Evolutionary conservation across 2,797 vertebrate genomes (phyloP), one percentile per base, ranked within the genome.

Genomic region (Eidolon dupreanum): DNA sequence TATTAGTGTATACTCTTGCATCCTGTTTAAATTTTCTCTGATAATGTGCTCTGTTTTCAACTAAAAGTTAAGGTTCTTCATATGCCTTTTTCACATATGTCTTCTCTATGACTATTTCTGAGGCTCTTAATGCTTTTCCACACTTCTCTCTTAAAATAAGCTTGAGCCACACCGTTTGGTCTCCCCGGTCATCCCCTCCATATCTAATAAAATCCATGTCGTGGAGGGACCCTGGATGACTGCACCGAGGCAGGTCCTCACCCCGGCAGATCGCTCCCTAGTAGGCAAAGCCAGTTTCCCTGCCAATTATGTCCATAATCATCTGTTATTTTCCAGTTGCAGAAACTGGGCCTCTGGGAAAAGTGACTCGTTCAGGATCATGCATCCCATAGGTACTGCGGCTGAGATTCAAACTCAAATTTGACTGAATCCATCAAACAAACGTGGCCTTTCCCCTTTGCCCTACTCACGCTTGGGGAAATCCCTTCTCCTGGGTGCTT

Each of bases 171-270:
- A 41, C 63, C 87, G 61, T 77, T 91, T 94, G 89, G 20, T 26
- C 66, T 46, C 66, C 2, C 8, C 4, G 0, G 19, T 15, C 46
- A 24, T n/a, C 15, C 46, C 3, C 15, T 84, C 49, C 28, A 8
- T 46, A 87, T 33, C 61, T 73, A 85, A 73, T 51, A 53, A 93
- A 93, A 63, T 24, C 51, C 19, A 5, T 16, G 15, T 26, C 26
- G 20, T 43, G 24, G 66, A 9, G 33, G 15, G 43, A 6, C n/a
- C 53, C 4, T 1, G 6, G 49, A 15, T 68, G 26, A 31, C 11
- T 0, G 10, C 41, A 1, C n/a, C 0, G 0, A 51, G 61, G n/a
- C 38, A n/a, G 38, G 51, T 53, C 22, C 26, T 55, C 2, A 26
- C 28, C 19, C 1, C 33, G 13, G 8, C 31, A 13, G 51, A n/a